These are phyloP conservation scores for Spilarctia lutea DNA, from an alignment of 2,888 invertebrate genomes.

Conservation along the genomic window DNA sequence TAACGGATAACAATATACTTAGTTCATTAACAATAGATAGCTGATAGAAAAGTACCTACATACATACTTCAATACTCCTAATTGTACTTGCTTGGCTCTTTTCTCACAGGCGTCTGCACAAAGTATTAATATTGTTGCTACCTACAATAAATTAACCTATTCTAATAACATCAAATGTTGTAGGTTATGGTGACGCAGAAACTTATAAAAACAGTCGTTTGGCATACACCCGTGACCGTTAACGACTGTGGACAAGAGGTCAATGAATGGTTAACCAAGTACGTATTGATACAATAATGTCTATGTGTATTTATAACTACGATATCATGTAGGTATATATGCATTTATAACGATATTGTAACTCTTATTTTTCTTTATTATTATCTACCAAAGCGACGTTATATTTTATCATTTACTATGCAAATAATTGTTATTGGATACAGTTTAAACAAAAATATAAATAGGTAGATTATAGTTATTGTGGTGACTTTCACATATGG, in stretches of 20 bases:
- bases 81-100: neutral
- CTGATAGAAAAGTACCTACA: too few relatives aligned
- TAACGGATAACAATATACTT: neutral
- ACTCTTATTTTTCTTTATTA: neutral
- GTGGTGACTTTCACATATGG: too few relatives aligned
- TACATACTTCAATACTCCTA: neutral
- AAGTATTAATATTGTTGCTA: too few relatives aligned
- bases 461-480: neutral
- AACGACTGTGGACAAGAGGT: slow-evolving; percentile 91
- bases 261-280: slow-evolving; percentile 91
- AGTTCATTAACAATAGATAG: neutral
- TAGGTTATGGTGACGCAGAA: slow-evolving; percentile 64
- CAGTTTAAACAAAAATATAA: neutral
- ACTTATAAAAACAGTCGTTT: slow-evolving; percentile 81
- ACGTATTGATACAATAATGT: slow-evolving; percentile 18
- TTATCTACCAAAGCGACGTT: neutral
- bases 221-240: slow-evolving; percentile 86
- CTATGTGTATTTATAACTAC: too few relatives aligned
- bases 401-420: neutral
- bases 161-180: slow-evolving; percentile 25
- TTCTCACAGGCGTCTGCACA: neutral
- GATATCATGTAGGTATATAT: too few relatives aligned
- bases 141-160: too few relatives aligned
- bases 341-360: too few relatives aligned
- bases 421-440: too few relatives aligned